Evolutionary conservation across 2,888 invertebrate genomes (phyloP).

Genomic region (Sphaeridia pumilis): DNA sequence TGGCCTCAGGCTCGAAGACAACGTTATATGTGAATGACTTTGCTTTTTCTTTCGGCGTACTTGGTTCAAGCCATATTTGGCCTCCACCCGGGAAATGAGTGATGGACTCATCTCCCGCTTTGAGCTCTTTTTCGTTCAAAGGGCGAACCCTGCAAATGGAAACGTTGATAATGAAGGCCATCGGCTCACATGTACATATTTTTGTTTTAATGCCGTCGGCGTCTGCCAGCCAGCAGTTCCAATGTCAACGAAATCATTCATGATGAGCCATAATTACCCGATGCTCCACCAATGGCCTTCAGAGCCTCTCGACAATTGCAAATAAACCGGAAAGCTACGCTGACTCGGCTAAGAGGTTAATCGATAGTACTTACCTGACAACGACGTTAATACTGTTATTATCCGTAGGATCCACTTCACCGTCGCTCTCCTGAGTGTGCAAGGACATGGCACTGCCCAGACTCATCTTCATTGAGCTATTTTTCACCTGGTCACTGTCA

Average conservation of each 20-base stretch:
- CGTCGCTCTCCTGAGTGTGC: constrained; percentile 35
- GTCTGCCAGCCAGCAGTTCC: too few species aligned
- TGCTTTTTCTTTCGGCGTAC: constrained; percentile 48
- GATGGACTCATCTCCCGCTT: constrained; percentile 54
- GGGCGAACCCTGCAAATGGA: constrained; percentile 77
- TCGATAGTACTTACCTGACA: constrained; percentile 65
- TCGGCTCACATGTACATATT: too few species aligned
- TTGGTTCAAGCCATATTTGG: constrained; percentile 50
- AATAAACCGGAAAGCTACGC: too few species aligned
- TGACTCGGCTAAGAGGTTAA: too few species aligned
- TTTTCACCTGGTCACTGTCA: too few species aligned
- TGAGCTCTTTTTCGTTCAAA: constrained; percentile 59
- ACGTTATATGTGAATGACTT: constrained; percentile 91
- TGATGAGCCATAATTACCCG: too few species aligned
- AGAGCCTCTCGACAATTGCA: too few species aligned
- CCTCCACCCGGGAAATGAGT: constrained; percentile 81
- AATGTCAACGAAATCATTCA: too few species aligned
- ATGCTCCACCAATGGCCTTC: too few species aligned
- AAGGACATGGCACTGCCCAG: constrained; percentile 35
- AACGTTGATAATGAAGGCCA: too few species aligned
- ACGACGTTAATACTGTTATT: constrained; percentile 78
- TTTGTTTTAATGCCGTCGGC: too few species aligned
- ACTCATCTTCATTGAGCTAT: constrained; percentile 27
- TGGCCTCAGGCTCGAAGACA: constrained; percentile 83
- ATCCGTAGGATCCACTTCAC: constrained; percentile 35